A percentile compares a stretch with the other conserved stretches of the same genome.
These are phyloP conservation scores for Poecilus cupreus DNA, from an alignment of 2,888 invertebrate genomes.

Conservation along the genomic window DNA sequence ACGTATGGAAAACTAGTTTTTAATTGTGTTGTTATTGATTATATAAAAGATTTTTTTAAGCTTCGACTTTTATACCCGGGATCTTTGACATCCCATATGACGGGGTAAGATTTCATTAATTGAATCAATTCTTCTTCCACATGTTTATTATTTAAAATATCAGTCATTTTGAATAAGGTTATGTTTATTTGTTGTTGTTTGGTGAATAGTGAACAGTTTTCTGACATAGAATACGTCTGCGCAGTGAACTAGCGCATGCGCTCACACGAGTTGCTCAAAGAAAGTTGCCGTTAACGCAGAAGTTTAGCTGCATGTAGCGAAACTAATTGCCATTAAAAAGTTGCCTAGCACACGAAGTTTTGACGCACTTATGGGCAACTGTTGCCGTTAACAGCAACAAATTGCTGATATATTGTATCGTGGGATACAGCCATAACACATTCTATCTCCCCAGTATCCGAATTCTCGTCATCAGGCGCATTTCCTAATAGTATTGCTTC, in stretches of 20 bases:
- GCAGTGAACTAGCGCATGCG: too few relatives aligned
- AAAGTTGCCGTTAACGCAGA: not conserved
- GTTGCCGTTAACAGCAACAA: not conserved
- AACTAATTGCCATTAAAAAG: conserved; percentile 3
- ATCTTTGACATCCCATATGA: too few relatives aligned
- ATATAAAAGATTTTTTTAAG: not conserved
- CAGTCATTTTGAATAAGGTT: too few relatives aligned
- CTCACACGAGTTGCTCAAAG: not conserved
- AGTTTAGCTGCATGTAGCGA: not conserved
- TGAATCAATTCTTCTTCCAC: too few relatives aligned
- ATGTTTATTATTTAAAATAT: too few relatives aligned
- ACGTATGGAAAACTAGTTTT: not conserved
- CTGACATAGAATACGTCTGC: too few relatives aligned
- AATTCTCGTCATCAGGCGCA: too few relatives aligned
- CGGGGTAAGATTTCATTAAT: not conserved
- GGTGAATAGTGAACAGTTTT: too few relatives aligned
- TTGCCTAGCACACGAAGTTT: not conserved
- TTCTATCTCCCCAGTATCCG: too few relatives aligned
- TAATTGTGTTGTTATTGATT: not conserved
- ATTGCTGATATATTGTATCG: not conserved
- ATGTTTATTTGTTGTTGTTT: too few relatives aligned
- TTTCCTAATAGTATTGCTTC: too few relatives aligned
- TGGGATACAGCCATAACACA: not conserved
- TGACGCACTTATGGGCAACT: not conserved
- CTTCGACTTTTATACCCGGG: not conserved